Conservation (phyloP, 2,888 invertebrate species). For the Orchestes rusci region DNA sequence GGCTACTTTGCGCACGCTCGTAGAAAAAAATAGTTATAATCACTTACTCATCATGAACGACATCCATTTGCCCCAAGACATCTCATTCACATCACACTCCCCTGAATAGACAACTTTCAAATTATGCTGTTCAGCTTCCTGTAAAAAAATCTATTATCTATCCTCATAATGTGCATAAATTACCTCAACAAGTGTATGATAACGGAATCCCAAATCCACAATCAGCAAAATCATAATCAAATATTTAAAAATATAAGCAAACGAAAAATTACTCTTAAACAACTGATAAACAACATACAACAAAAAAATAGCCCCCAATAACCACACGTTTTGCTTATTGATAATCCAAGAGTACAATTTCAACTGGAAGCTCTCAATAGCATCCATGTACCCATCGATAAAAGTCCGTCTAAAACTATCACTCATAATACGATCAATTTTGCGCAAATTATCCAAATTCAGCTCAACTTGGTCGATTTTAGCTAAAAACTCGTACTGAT, state of each 20-base stretch:
- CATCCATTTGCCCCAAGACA: slow-evolving; percentile 28
- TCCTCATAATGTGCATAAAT: slow-evolving; percentile 1
- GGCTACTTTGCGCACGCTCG: too few relatives aligned
- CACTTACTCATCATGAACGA: slow-evolving; percentile 25
- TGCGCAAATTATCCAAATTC: slow-evolving; percentile 23
- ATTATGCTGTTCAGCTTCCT: slow-evolving; percentile 30
- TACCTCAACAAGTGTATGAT: slow-evolving; percentile 27
- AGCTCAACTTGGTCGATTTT: slow-evolving; percentile 9
- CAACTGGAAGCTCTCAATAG: slow-evolving; percentile 17
- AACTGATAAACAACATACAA: slow-evolving; percentile 25
- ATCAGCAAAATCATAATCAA: slow-evolving; percentile 24
- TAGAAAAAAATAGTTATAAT: too few relatives aligned
- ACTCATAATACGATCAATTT: slow-evolving; percentile 28
- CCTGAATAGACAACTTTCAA: slow-evolving; percentile 24
- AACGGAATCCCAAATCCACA: slow-evolving; percentile 27
- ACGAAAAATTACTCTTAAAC: slow-evolving; percentile 25
- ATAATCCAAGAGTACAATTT: slow-evolving; percentile 20
- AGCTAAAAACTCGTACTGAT: slow-evolving; percentile 24
- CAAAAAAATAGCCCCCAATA: slow-evolving; percentile 16
- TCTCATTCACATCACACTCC: slow-evolving; percentile 26
- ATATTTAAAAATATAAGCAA: slow-evolving; percentile 27
- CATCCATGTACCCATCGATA: slow-evolving; percentile 21
- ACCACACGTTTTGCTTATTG: slow-evolving; percentile 20
- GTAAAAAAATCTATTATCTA: slow-evolving; percentile 6
- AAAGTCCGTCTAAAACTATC: slow-evolving; percentile 20